These are phyloP conservation scores for Sympetrum striolatum DNA, from an alignment of 2,888 invertebrate species.

Conservation along the genomic window DNA sequence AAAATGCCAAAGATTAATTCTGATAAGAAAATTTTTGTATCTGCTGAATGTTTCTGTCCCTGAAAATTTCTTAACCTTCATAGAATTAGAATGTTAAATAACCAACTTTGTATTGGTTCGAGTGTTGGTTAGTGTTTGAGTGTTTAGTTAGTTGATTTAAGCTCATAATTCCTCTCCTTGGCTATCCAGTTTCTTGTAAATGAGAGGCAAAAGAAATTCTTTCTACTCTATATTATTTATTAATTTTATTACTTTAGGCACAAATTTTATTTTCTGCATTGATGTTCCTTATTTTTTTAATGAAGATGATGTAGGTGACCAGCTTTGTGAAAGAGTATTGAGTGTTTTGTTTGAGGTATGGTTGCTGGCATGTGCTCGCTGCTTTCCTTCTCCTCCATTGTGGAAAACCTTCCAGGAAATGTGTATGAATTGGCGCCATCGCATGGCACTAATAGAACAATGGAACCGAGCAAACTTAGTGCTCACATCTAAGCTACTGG, in stretches of 20 bases:
- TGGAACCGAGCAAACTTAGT: constrained; percentile 94
- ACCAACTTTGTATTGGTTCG: too few species aligned
- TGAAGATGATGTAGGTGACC: constrained; percentile 90
- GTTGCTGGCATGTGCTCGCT: constrained; percentile 76
- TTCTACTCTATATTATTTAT: too few species aligned
- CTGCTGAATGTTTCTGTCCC: too few species aligned
- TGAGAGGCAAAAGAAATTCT: too few species aligned
- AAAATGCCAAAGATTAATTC: too few species aligned
- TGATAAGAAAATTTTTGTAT: too few species aligned
- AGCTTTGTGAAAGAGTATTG: constrained; percentile 90
- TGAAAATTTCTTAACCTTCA: too few species aligned
- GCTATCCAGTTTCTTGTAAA: too few species aligned
- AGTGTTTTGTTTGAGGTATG: constrained; percentile 93
- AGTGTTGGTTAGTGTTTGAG: not conserved
- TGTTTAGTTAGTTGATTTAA: not conserved
- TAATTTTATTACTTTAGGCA: not conserved
- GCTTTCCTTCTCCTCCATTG: constrained; percentile 92
- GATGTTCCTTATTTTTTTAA: constrained; percentile 33
- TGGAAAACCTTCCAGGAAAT: constrained; percentile 96
- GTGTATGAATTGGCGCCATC: constrained; percentile 93
- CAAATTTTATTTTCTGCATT: not conserved
- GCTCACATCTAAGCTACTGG: constrained; percentile 81
- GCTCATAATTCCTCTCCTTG: too few species aligned
- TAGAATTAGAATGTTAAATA: too few species aligned
- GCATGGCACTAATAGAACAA: constrained; percentile 89